phyloP scores from a whole-genome alignment of 2,888 invertebrate genomes.

The Folsomia candida region DNA sequence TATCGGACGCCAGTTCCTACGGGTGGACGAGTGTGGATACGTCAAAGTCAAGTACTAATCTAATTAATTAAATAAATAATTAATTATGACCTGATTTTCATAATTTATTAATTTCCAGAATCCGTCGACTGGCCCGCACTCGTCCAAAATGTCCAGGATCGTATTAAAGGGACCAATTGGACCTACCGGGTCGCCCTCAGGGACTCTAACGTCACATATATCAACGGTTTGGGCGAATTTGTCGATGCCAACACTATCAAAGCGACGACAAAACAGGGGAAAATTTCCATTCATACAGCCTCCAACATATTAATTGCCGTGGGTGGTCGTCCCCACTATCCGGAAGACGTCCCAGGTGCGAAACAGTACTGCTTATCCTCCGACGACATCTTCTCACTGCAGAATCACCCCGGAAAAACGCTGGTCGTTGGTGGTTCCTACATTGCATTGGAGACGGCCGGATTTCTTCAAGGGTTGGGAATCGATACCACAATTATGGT shows the following conservation, averaged over 20 bases:
- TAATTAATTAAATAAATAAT: too few species aligned
- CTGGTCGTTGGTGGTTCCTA: slow-evolving; percentile 79
- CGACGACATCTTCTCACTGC: slow-evolving; percentile 87
- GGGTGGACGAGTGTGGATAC: neutral
- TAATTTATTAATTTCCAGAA: neutral
- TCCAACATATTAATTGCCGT: slow-evolving; percentile 82
- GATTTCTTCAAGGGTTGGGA: slow-evolving; percentile 83
- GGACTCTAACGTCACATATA: slow-evolving; percentile 56
- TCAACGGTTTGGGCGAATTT: slow-evolving; percentile 39
- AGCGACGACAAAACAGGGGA: slow-evolving; percentile 64
- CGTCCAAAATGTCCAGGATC: slow-evolving; percentile 75
- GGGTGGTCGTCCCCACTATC: slow-evolving; percentile 88
- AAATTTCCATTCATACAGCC: slow-evolving; percentile 56
- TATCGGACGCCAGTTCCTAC: neutral
- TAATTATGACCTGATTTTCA: neutral
- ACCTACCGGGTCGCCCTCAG: slow-evolving; percentile 84
- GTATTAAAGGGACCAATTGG: slow-evolving; percentile 92
- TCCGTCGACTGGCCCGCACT: slow-evolving; percentile 67
- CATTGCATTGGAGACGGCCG: slow-evolving; percentile 91
- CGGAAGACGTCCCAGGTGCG: slow-evolving; percentile 77
- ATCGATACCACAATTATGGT: slow-evolving; percentile 80
- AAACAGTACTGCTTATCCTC: slow-evolving; percentile 80
- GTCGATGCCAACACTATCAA: slow-evolving; percentile 32
- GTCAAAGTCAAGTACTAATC: too few species aligned
- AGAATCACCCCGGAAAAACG: slow-evolving; percentile 82